A percentile compares a stretch with the other conserved stretches of the same genome.
phyloP scores from a whole-genome alignment of 2,113 vertebrate genomes.

The Antechinus flavipes region DNA sequence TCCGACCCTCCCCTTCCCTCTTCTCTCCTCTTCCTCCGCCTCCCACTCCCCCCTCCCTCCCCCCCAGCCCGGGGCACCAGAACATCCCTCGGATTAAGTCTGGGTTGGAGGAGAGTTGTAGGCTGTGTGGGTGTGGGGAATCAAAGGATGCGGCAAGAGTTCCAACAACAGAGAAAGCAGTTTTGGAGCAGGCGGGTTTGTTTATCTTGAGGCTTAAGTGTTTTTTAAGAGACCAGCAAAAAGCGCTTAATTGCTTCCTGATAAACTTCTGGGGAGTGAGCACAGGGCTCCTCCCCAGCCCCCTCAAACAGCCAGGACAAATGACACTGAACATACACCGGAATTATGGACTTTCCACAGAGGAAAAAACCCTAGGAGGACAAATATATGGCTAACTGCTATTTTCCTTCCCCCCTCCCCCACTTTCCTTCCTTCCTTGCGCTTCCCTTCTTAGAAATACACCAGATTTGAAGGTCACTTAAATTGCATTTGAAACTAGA shows the following conservation, averaged over 20 bases:
- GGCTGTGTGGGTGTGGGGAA: constrained; percentile 12
- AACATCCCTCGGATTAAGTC: constrained; percentile 63
- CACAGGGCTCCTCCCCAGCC: not conserved
- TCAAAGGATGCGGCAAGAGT: not conserved
- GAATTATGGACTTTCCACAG: not conserved
- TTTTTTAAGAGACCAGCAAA: constrained; percentile 46
- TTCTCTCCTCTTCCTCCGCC: constrained; percentile 37
- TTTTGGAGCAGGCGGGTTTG: not conserved
- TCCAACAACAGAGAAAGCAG: not conserved
- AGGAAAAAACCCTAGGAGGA: not conserved
- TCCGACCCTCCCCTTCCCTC: constrained; percentile 56
- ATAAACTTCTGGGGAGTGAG: not conserved
- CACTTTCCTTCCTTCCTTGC: constrained; percentile 18
- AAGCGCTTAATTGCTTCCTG: not conserved
- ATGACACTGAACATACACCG: not conserved
- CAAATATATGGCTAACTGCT: not conserved
- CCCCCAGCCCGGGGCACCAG: constrained; percentile 55
- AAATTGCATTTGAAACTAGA: not conserved
- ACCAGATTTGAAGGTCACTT: not conserved
- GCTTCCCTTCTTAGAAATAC: constrained; percentile 18
- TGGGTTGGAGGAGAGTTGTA: constrained; percentile 28
- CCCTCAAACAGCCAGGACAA: constrained; percentile 53
- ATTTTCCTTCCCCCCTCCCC: not conserved
- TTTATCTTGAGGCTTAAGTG: constrained; percentile 22
- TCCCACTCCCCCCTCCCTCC: not conserved